Base-by-base conservation (phyloP, 1,140 invertebrate species). In the Mactra quadrangularis region DNA sequence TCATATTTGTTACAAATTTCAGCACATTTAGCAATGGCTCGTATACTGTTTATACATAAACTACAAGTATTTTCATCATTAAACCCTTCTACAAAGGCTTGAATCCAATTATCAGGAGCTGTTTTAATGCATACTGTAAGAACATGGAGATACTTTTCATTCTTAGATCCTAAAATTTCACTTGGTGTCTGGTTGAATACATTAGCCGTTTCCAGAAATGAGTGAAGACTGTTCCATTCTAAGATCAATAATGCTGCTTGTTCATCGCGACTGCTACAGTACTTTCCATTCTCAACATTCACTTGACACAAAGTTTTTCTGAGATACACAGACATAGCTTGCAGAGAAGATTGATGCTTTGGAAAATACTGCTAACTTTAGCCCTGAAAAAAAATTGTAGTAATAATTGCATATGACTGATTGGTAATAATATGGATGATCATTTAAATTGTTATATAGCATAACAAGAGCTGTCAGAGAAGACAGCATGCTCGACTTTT, bases 111-210 rank as follows among this genome's bases (percentile, higher is more conserved):
- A 19, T 66, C 45, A 15, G 68, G 68, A 13, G 33, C 68, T 29
- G 35, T 53, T 31, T 55, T 31, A 17, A 84, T 79, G 17, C 79
- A 41, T 35, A 71, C 70, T 53, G 75, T 47, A 2, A 78, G 15
- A 29, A 79, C 33, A 9, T 35, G n/a, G 3, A 84, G 25, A 57
- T 84, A 74, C 47, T 77, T 81, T 19, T 81, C 77, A 50, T 55
- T 66, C n/a, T 27, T 27, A 68, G 27, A 22, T 45, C 27, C 19
- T 35, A 29, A 59, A 47, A 55, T 52, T 41, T 59, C 38, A 50
- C 25, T 17, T 15, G 22, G n/a, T n/a, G n/a, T 52, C 53, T 59
- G 31, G 4, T 35, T 31, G 3, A 81, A 52, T 9, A 29, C 31
- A 35, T 25, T 55, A 22, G 31, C 25, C 6, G 66, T 31, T 52